These are phyloP conservation scores for Columba livia DNA, from an alignment of 2,113 vertebrate species.

Conservation along the genomic window DNA sequence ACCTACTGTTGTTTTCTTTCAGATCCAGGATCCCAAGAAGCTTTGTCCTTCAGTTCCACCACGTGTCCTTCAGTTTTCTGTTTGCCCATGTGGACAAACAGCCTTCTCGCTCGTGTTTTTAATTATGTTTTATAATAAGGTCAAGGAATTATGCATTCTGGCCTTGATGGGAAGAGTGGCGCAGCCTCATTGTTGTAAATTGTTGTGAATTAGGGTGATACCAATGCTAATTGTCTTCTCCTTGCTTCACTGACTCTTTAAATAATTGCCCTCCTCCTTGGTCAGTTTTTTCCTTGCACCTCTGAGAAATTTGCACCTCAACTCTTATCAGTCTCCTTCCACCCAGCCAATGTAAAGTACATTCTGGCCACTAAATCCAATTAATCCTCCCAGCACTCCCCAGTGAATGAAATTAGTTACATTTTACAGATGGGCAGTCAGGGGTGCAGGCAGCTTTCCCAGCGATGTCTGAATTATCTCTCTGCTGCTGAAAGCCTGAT, in stretches of 20 bases:
- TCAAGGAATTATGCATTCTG: constrained; percentile 50
- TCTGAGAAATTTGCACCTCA: constrained; percentile 59
- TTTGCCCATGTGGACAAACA: constrained; percentile 13
- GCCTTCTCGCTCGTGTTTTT: not conserved
- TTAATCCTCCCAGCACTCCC: constrained; percentile 57
- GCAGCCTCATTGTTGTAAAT: constrained; percentile 51
- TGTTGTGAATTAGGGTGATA: constrained; percentile 65
- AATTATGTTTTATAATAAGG: constrained; percentile 50
- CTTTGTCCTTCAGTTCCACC: not conserved
- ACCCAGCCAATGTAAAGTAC: constrained; percentile 47
- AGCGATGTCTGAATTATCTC: constrained; percentile 16
- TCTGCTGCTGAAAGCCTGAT: not conserved
- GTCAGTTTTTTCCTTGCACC: constrained; percentile 34
- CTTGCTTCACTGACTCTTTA: constrained; percentile 48
- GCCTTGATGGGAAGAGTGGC: constrained; percentile 12
- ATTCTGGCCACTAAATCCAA: constrained; percentile 53
- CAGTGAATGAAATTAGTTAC: constrained; percentile 26
- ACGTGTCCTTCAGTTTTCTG: constrained; percentile 7
- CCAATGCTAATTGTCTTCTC: constrained; percentile 58
- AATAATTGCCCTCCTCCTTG: constrained; percentile 55
- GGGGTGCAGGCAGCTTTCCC: constrained; percentile 38
- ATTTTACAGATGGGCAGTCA: constrained; percentile 27
- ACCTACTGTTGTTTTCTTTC: not conserved
- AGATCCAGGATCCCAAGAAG: not conserved
- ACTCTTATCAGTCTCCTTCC: constrained; percentile 46